Base-by-base conservation (phyloP, 2,113 vertebrate species). In the Calidris pugnax region DNA sequence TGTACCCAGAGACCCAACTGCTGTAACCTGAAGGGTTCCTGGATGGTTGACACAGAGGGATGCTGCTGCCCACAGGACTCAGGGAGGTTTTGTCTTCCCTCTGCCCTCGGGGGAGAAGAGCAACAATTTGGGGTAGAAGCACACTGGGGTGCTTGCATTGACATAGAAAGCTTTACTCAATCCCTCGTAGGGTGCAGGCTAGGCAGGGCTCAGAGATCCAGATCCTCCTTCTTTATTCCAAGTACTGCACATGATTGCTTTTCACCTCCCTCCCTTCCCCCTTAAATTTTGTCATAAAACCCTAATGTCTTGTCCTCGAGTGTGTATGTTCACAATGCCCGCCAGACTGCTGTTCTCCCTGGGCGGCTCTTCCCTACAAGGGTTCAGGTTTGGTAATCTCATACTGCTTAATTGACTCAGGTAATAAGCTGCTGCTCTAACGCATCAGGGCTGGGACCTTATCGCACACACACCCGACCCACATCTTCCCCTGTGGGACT, bases 391-490 rank as follows among this genome's bases (percentile, higher is more conserved):
- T 60, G 50, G 33, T 64, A 32, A 82, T 60, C 45, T 81, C 18
- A 64, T 53, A 22, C 45, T 0, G 2, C 43, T 91, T 89, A 82
- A 91, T 39, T 85, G 45, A 50, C 45, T 82, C 26, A 6, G 39
- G 55, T 74, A 85, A 59, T 51, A 50, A 53, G 18, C 17, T 87
- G 33, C 67, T 80, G 27, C 71, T 73, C 15, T 22, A 84, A 68
- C 0, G 3, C 64, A 74, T 55, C 60, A 53, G 35, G 75, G 22
- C 32, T 77, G 33, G 90, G 69, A 69, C 71, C 14, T 68, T 50
- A 78, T 33, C 2, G 0, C 2, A 0, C 37, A 35, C 37, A 6
- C 64, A 22, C 45, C 5, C 51, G 23, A 47, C 0, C 28, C 30
- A 16, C 37, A 73, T 63, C 53, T 81, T 77, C 33, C 45, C 37